phyloP scores from a whole-genome alignment of 2,113 vertebrate species.

The Psephotus haematonotus region DNA sequence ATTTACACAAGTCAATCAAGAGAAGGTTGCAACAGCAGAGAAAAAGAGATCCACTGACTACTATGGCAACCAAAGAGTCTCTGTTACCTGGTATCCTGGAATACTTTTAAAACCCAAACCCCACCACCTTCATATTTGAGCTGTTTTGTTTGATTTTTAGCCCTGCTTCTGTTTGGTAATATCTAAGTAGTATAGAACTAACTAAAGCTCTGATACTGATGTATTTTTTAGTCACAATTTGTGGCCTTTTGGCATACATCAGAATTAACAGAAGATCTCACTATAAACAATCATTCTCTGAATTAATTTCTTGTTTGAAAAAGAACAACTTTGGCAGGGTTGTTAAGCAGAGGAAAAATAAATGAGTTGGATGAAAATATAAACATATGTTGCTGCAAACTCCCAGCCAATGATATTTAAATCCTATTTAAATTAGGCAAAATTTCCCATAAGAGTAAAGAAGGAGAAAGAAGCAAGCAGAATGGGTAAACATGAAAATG shows the following conservation, averaged over 20 bases:
- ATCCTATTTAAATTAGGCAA: slow-evolving; percentile 34
- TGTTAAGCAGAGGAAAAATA: slow-evolving; percentile 29
- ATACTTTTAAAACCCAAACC: background rate
- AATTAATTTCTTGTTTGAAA: slow-evolving; percentile 43
- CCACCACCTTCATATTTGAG: background rate
- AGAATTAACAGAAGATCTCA: background rate
- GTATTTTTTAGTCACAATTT: background rate
- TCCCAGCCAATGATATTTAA: slow-evolving; percentile 51
- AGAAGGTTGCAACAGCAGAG: background rate
- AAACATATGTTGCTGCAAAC: slow-evolving; percentile 50
- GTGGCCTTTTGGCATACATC: background rate
- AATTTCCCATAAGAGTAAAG: slow-evolving; percentile 39
- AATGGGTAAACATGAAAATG: slow-evolving; percentile 44
- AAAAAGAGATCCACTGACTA: background rate
- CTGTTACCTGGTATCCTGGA: background rate
- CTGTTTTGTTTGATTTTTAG: background rate
- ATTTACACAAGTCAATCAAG: background rate
- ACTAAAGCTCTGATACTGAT: background rate
- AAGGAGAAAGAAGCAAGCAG: background rate
- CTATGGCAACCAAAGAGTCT: background rate
- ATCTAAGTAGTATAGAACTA: background rate
- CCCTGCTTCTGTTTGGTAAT: background rate
- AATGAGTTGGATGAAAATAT: slow-evolving; percentile 32
- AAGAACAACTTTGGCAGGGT: slow-evolving; percentile 5
- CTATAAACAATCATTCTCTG: background rate